A percentile compares a stretch with the other conserved stretches of the same genome.
Evolutionary conservation across 2,797 vertebrate genomes (phyloP).

Genomic region (Eidolon dupreanum): DNA sequence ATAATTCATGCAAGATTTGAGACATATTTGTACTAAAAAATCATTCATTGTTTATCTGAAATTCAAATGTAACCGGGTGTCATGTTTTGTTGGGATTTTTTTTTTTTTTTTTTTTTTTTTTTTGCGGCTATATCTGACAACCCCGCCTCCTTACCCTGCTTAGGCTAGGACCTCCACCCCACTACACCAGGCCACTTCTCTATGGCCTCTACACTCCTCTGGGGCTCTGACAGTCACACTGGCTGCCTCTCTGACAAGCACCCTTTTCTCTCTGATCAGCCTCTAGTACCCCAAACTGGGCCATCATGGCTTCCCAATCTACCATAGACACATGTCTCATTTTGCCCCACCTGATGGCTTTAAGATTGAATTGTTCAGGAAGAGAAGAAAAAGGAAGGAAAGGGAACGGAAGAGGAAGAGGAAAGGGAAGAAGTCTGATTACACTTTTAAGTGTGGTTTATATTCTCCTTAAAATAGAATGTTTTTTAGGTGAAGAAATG

Average conservation of each 20-base stretch:
- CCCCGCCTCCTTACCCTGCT: neutral
- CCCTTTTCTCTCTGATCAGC: neutral
- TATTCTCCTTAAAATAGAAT: neutral
- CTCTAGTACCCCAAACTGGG: rapidly evolving
- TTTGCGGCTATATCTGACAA: neutral
- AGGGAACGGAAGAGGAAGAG: neutral
- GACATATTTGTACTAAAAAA: neutral
- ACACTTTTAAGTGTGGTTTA: neutral
- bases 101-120: neutral
- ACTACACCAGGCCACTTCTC: neutral
- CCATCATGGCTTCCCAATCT: too few species aligned
- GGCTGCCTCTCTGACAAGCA: too few species aligned
- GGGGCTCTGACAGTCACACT: too few species aligned
- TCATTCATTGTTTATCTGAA: neutral
- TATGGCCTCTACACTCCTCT: neutral
- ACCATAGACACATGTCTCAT: neutral
- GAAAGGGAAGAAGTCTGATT: neutral
- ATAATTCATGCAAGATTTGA: neutral
- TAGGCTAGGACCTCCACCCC: neutral
- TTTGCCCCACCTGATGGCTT: neutral
- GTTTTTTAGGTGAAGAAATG: neutral
- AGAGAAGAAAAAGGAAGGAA: neutral
- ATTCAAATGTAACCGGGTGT: neutral
- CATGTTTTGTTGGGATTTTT: neutral
- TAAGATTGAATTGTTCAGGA: neutral